Evolutionary conservation across 2,888 invertebrate genomes (phyloP), one percentile per base, ranked within the genome.

Genomic region (Tetragonula carbonaria): DNA sequence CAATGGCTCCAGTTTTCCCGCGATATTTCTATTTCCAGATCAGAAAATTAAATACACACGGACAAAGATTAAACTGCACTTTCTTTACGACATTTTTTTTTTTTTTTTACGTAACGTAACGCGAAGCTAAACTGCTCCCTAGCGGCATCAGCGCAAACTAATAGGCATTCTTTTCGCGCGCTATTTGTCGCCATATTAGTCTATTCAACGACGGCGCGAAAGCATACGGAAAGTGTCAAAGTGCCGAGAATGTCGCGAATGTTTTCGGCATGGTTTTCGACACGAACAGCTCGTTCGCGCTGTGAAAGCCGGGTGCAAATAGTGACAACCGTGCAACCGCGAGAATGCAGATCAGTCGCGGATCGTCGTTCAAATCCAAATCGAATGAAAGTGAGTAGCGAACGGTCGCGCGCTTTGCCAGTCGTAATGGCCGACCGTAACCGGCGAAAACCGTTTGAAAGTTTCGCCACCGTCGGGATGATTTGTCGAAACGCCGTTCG

Each of bases 321-420:
- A 86, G 74, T 71, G 74, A 62, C 68, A 74, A 76, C 63, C 67
- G 75, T 79, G 85, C 80, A 73, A 63, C 71, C 68, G 63, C 67
- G 82, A 72, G 82, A 78, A 78, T 80, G 71, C 71, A 75, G 71
- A 84, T 82, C 74, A 78, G 67, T 68, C 73, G 70, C 65, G 73
- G 71, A 50, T 67, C 77, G 74, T 66, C 73, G 74, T 82, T 85
- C 74, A 86, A 90, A 85, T 84, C 80, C 78, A 1, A 38, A 38
- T 8, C 45, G 11, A 45, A 67, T 74, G 73, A 71, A 33, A 33
- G 33, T 88, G 84, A 77, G 84, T 84, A 76, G 81, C 80, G 85
- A 85, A 83, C 88, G 80, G 83, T 82, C 74, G 78, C 50, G 83
- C 59, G 73, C 77, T 50, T 57, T 84, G 74, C 73, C 74, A 18